Conservation (phyloP, 1,140 invertebrate species). For the Acromyrmex heyeri region DNA sequence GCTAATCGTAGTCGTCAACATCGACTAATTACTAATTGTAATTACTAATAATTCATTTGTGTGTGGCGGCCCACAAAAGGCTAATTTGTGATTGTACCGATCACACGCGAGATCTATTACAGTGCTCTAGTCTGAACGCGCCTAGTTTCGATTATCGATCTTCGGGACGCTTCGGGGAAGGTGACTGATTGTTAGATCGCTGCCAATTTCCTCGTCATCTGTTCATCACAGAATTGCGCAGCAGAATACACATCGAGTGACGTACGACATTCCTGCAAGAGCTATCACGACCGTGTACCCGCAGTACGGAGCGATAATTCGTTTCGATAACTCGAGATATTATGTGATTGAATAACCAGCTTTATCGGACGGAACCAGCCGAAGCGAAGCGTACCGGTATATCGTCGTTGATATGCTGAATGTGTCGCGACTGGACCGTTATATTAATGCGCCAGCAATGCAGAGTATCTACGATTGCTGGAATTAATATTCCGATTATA, state of each 20-base stretch:
- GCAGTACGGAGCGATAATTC: constrained; percentile 27
- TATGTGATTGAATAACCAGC: constrained; percentile 9
- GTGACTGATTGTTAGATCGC: constrained; percentile 39
- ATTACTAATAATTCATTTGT: constrained; percentile 27
- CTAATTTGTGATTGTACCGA: constrained; percentile 37
- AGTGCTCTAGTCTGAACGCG: background rate
- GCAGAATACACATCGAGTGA: constrained; percentile 24
- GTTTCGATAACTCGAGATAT: constrained; percentile 48
- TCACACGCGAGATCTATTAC: constrained; percentile 27
- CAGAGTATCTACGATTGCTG: background rate
- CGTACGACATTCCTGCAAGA: background rate
- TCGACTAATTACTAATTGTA: constrained; percentile 42
- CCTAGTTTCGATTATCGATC: constrained; percentile 23
- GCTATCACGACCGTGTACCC: background rate
- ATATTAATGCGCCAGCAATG: background rate
- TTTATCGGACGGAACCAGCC: background rate
- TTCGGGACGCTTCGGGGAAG: background rate
- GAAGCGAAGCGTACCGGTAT: background rate
- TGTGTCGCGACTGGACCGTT: background rate
- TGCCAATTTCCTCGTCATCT: constrained; percentile 44
- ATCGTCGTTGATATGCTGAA: background rate
- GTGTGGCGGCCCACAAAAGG: background rate
- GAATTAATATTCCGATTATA: constrained; percentile 48
- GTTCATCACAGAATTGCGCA: constrained; percentile 44
- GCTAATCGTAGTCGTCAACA: background rate